Conservation (phyloP, 2,888 invertebrate species). For the Cryptus armator region DNA sequence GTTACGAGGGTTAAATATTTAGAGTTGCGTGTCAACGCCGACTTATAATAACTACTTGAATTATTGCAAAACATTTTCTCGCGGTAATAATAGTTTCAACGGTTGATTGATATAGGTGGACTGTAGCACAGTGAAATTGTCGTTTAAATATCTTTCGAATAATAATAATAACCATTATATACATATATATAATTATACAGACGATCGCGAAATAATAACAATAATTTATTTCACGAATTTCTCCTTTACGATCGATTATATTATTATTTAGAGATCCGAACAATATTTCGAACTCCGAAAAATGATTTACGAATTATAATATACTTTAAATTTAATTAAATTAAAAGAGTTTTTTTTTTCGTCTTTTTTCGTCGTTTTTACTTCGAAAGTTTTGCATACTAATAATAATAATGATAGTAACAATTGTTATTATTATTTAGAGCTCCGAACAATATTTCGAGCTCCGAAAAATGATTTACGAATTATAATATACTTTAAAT, state of each 20-base stretch:
- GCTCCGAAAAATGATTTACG: too few species aligned
- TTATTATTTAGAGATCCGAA: too few species aligned
- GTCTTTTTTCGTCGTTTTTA: too few species aligned
- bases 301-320: too few species aligned
- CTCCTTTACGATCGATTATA: too few species aligned
- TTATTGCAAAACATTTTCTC: slow-evolving; percentile 1
- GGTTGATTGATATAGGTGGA: neutral
- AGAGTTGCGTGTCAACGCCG: neutral
- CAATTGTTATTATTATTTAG: neutral
- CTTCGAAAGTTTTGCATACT: too few species aligned
- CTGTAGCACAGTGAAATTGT: neutral
- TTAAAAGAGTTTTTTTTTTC: too few species aligned
- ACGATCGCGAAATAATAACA: neutral
- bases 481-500: too few species aligned
- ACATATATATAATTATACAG: neutral
- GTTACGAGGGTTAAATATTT: neutral
- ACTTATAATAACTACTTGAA: slow-evolving; percentile 7
- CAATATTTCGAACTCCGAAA: too few species aligned
- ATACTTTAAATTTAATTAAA: too few species aligned
- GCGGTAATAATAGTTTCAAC: neutral
- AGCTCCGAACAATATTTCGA: too few species aligned
- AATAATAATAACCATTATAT: neutral
- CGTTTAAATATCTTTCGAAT: neutral
- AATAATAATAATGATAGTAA: neutral
- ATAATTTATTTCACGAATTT: neutral